These are phyloP conservation scores for Eolophus roseicapilla DNA, from an alignment of 2,113 vertebrate species.

Conservation along the genomic window DNA sequence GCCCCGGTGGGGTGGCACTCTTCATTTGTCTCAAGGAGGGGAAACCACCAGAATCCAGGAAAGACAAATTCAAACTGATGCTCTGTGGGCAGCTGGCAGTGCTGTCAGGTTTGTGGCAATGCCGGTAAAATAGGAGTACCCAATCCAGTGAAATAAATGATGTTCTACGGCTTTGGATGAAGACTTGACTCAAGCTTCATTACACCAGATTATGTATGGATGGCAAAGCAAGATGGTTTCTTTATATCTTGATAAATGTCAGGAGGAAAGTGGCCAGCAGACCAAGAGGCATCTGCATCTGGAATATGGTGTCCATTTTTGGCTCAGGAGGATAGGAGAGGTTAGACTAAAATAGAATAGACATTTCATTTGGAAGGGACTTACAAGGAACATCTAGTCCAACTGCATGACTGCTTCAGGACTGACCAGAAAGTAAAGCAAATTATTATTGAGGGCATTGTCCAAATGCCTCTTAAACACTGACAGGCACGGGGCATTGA, in stretches of 20 bases:
- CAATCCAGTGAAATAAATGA: not conserved
- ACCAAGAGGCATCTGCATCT: rapidly evolving
- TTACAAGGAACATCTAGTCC: not conserved
- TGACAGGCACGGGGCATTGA: not conserved
- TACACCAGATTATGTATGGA: not conserved
- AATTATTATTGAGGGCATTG: not conserved
- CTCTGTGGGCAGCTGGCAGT: not conserved
- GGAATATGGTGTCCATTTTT: not conserved
- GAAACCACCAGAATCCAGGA: not conserved
- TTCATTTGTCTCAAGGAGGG: not conserved
- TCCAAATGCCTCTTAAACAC: not conserved
- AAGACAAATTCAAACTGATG: not conserved
- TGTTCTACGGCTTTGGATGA: not conserved
- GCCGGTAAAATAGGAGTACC: not conserved
- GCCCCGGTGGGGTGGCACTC: rapidly evolving
- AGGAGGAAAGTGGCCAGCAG: not conserved
- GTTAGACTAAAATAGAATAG: no score
- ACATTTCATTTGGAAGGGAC: not conserved
- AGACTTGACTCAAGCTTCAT: not conserved
- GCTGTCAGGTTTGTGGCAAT: not conserved
- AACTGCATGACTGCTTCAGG: not conserved
- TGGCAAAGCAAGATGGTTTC: not conserved
- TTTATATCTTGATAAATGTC: not conserved
- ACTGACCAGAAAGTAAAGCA: not conserved
- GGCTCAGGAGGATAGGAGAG: not conserved